Base-by-base conservation (phyloP, 2,113 vertebrate genomes). In the Marmota monax region DNA sequence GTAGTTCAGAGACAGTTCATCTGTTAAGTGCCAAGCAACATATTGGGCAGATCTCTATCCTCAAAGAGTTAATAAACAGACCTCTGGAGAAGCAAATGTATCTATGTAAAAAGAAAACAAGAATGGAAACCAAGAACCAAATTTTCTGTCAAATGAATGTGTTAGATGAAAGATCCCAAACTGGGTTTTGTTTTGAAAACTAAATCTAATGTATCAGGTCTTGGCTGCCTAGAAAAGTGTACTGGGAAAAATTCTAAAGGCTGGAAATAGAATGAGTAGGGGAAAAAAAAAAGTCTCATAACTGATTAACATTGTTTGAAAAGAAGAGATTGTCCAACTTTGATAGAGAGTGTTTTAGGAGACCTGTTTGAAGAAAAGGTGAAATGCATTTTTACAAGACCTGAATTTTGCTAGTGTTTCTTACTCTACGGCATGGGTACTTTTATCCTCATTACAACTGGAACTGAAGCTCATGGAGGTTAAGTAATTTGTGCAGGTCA, bases 211-310 rank as follows among this genome's bases (percentile, higher is more conserved):
- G n/a, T 87, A 65, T 91, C 82, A 61, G 56, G 48, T 23, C 78
- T 93, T 72, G 39, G 32, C 63, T 94, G 34, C 34, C 70, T 84
- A 22, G 56, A 65, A 73, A 74, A 53, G 14, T 18, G 42, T 22
- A 91, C 3, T 51, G 78, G 12, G 34, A 94, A 90, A 34, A 61
- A 96, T 88, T 95, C 14, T 56, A 51, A 97, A 97, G 45, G 4
- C 25, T n/a, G 80, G 16, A 76, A 82, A 89, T 45, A 96, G 58
- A 91, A 65, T 32, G 22, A 80, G 20, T 72, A n/a, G 87, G 61
- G 39, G 39, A 4, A 39, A 74, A 88, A 91, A 84, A 77, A 70
- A 51, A 51, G 48, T 61, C 27, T 70, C 78, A 48, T 76, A 74
- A 67, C 27, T 92, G 73, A 93, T 73, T 76, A 85, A 80, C 32